These are phyloP conservation scores for Hexactinellida sp. DNA, from an alignment of 37 sponge, comb jelly and placozoan genomes.

Conservation along the genomic window DNA sequence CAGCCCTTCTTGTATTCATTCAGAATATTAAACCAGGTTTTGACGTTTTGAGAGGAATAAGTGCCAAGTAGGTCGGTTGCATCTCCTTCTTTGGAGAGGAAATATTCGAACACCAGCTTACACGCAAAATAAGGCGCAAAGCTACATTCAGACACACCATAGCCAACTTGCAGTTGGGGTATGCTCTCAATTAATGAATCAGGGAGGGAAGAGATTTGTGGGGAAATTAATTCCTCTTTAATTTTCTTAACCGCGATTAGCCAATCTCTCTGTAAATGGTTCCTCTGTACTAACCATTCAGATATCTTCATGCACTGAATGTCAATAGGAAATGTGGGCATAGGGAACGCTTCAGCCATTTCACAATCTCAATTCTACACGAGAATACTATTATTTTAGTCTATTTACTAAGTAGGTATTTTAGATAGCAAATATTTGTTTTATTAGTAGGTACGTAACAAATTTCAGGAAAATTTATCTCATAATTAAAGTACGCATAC, in stretches of 20 bases:
- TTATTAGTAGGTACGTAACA: no score
- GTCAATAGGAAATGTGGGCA: conserved; percentile 4
- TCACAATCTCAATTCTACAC: no score
- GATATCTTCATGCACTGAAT: neutral
- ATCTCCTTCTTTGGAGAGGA: neutral
- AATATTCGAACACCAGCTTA: neutral
- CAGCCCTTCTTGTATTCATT: neutral
- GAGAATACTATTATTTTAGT: no score
- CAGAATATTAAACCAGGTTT: neutral
- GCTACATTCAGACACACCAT: neutral
- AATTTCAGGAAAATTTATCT: neutral
- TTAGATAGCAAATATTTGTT: no score
- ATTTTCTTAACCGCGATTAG: neutral
- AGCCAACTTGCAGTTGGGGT: neutral
- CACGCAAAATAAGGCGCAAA: neutral
- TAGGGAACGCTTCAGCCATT: neutral
- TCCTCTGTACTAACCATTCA: neutral
- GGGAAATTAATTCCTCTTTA: neutral
- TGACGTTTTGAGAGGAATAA: neutral
- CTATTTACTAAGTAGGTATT: no score
- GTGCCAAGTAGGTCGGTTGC: neutral
- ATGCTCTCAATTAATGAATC: neutral
- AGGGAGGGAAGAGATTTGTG: neutral
- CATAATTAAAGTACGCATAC: neutral
- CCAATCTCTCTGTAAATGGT: neutral